These are phyloP conservation scores for Labeo rohita DNA, from an alignment of 2,113 vertebrate species.

Conservation along the genomic window DNA sequence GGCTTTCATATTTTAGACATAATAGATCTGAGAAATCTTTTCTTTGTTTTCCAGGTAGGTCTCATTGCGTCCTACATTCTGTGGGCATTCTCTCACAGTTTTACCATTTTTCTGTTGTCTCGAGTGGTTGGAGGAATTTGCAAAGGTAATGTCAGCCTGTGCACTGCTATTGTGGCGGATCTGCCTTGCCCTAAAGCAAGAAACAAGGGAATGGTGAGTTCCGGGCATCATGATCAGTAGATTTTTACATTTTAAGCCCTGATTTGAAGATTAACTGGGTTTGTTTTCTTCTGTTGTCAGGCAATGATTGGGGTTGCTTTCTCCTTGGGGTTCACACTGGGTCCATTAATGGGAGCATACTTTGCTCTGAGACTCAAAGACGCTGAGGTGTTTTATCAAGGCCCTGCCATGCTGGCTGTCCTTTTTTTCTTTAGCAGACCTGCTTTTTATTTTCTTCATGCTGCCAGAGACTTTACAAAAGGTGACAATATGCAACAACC, in stretches of 20 bases:
- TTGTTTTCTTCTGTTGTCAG: slow-evolving; percentile 68
- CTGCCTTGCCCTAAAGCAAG: slow-evolving; percentile 83
- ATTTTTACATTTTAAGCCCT: not conserved
- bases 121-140: slow-evolving; percentile 89
- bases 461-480: slow-evolving; percentile 89
- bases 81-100: slow-evolving; percentile 90
- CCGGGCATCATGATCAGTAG: too few relatives aligned
- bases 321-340: slow-evolving; percentile 93
- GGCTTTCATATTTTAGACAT: too few relatives aligned
- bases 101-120: slow-evolving; percentile 89
- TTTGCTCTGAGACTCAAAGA: slow-evolving; percentile 75
- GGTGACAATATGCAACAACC: slow-evolving; percentile 62
- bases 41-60: slow-evolving; percentile 79
- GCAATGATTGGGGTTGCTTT: slow-evolving; percentile 95
- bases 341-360: slow-evolving; percentile 91
- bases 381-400: slow-evolving; percentile 78
- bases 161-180: slow-evolving; percentile 90
- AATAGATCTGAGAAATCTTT: not conserved
- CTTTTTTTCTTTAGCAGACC: slow-evolving; percentile 80
- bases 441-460: slow-evolving; percentile 86
- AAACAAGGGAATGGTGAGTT: slow-evolving; percentile 90
- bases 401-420: slow-evolving; percentile 83
- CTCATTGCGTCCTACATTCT: slow-evolving; percentile 86
- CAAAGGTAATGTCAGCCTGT: slow-evolving; percentile 95
- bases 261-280: not conserved